Base-by-base conservation (phyloP, 2,888 invertebrate genomes). In the Dorcus parallelipipedus region DNA sequence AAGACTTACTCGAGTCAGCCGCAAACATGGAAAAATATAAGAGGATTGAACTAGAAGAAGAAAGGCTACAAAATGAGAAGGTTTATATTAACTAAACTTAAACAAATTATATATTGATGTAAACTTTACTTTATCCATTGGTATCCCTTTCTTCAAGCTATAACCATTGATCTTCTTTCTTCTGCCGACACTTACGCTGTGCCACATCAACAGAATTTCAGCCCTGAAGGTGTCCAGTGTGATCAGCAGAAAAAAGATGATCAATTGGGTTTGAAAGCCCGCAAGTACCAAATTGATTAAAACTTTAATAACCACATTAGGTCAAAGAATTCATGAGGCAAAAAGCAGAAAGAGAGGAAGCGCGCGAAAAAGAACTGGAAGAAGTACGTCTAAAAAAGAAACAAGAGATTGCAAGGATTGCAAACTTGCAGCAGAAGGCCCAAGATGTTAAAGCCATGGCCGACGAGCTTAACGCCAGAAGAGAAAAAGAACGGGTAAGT, bases 21-120 rank as follows among this genome's bases (percentile, higher is more conserved):
- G 81, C 83, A 17, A 84, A 86, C 63, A 77, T 86, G 1, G 80
- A 83, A 14, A 82, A 83, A 67, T 85, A 82, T 71, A 86, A 84
- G 66, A 81, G 83, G 55, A 74, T 88, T 38, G 85, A 88, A 68
- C 81, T 81, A 58, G 87, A 88, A 67, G 88, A 89, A 67, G 84
- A 86, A 14, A 80, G 84, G 59, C 83, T 88, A 56, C 83, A 84
- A 69, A 84, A 88, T 67, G 70, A 84, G 60, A 83, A 87, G 51
- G 86, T 82, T 63, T 60, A 56, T 51, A 49, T 47, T 42, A 54
- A n/a, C 8, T 9, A 41, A 14, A 20, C 10, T 3, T 40, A 20
- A 40, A 1, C 4, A 38, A 33, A 50, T 49, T 49, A 9, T 23
- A 17, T 38, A 51, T 10, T 38, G 8, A 38, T 39, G 38, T 14